These are phyloP conservation scores for Sitobion miscanthi DNA, from an alignment of 1,140 invertebrate genomes.

Conservation along the genomic window DNA sequence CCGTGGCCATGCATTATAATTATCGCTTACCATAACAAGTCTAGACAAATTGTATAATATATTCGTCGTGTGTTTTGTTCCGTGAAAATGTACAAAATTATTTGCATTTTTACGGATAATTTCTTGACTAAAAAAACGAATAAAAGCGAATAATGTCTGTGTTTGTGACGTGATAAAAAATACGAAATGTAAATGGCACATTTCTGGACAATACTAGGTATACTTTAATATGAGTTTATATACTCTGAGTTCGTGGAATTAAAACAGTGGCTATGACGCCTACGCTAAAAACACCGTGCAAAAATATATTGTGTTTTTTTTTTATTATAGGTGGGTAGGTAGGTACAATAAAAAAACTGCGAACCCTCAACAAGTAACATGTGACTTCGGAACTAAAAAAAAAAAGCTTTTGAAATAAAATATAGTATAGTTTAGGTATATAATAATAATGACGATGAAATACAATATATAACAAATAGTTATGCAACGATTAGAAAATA, in stretches of 20 bases:
- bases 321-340: no score
- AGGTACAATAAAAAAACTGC: background rate
- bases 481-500: background rate
- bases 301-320: background rate
- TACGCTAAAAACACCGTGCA: background rate
- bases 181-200: background rate
- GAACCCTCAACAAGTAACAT: background rate
- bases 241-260: background rate
- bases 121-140: background rate
- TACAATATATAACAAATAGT: background rate
- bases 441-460: background rate
- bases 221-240: no score
- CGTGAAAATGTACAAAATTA: background rate
- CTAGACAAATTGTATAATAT: background rate
- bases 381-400: background rate
- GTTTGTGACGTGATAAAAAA: background rate
- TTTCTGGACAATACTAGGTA: background rate
- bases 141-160: background rate
- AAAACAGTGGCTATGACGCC: background rate
- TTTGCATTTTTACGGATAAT: slow-evolving; percentile 9
- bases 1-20: background rate
- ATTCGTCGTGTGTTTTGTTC: background rate
- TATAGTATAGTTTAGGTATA: background rate
- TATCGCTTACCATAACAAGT: background rate
- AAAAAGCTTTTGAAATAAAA: background rate